A percentile compares a stretch with the other conserved stretches of the same genome.
phyloP scores from a whole-genome alignment of 2,888 invertebrate species.

The Encarsia formosa region DNA sequence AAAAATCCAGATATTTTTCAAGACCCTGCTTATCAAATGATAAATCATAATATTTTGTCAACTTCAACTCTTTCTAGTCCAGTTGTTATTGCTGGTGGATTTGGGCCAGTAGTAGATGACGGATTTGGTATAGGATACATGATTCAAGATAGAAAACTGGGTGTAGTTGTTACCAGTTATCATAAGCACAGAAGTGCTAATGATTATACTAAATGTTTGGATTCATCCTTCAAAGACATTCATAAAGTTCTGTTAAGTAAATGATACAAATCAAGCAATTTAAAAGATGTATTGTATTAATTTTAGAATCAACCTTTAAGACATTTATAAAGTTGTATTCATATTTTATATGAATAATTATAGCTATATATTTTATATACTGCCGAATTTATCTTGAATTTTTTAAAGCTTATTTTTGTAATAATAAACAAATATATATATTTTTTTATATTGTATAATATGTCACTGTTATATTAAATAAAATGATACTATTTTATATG shows the following conservation, averaged over 20 bases:
- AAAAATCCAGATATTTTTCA: slow-evolving; percentile 62
- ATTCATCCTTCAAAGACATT: slow-evolving; percentile 71
- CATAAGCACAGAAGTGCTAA: slow-evolving; percentile 65
- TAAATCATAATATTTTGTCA: slow-evolving; percentile 88
- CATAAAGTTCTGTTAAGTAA: slow-evolving; percentile 44
- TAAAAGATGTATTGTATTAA: too few species aligned
- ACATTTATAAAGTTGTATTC: too few species aligned
- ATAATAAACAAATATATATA: neutral
- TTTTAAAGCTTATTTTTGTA: slow-evolving; percentile 4
- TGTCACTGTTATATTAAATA: too few species aligned
- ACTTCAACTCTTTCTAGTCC: slow-evolving; percentile 91
- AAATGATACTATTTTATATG: too few species aligned
- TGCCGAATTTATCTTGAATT: too few species aligned
- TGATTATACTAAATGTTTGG: slow-evolving; percentile 68
- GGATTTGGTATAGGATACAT: slow-evolving; percentile 94
- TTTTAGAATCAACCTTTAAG: too few species aligned
- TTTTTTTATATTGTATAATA: neutral
- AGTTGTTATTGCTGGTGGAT: slow-evolving; percentile 82
- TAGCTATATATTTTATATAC: too few species aligned
- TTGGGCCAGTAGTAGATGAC: slow-evolving; percentile 87
- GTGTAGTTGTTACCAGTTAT: slow-evolving; percentile 80
- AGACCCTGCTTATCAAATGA: slow-evolving; percentile 71
- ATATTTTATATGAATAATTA: too few species aligned
- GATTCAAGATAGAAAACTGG: slow-evolving; percentile 76
- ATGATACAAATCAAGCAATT: slow-evolving; percentile 20